Evolutionary conservation across 2,888 invertebrate genomes (phyloP).

Genomic region (Petrolisthes cinctipes): DNA sequence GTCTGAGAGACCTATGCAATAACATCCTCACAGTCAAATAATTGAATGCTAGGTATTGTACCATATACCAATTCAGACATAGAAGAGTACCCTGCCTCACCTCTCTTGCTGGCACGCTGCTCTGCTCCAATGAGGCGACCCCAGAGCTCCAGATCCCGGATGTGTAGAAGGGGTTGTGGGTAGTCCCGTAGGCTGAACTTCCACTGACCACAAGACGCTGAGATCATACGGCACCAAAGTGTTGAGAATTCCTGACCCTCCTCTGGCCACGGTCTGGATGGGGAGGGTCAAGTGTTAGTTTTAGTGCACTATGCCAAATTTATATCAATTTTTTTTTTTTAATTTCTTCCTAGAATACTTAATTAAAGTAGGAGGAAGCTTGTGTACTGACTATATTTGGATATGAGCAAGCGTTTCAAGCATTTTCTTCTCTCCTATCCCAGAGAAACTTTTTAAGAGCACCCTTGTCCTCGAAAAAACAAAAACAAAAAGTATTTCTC

Average conservation of each 20-base stretch:
- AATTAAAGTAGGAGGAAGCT: no score
- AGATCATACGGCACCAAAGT: constrained; percentile 91
- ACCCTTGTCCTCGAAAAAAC: background rate
- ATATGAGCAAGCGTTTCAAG: background rate
- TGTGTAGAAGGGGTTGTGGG: constrained; percentile 90
- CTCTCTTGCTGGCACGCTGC: constrained; percentile 62
- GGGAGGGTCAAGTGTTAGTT: no score
- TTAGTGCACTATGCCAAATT: no score
- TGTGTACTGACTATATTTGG: no score
- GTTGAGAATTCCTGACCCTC: constrained; percentile 85
- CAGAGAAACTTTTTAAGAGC: background rate
- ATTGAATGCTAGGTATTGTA: background rate
- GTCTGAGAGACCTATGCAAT: background rate
- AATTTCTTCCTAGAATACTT: no score
- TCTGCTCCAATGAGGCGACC: constrained; percentile 81
- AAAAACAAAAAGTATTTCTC: background rate
- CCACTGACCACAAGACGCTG: constrained; percentile 86
- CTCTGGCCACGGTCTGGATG: constrained; percentile 87
- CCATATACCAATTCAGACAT: background rate
- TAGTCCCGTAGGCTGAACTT: constrained; percentile 92
- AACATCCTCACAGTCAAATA: background rate
- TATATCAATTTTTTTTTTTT: no score
- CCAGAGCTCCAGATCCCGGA: constrained; percentile 86
- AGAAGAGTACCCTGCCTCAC: constrained; percentile 24
- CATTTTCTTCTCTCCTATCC: background rate